Conservation (phyloP, 2,797 vertebrate species). For the Loris lydekkerianus region DNA sequence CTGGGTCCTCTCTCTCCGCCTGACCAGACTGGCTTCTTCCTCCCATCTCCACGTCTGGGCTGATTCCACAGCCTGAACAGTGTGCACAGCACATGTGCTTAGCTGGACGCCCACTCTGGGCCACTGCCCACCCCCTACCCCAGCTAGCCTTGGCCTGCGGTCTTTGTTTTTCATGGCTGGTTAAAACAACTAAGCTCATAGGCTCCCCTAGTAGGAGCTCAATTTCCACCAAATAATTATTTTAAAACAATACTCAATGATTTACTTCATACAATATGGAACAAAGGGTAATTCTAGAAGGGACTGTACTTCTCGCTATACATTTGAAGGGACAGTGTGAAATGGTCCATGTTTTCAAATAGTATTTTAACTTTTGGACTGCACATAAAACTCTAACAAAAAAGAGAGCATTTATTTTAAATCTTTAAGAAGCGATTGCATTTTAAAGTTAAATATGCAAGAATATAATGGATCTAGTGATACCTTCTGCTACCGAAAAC, state of each 20-base stretch:
- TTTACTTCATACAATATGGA: neutral
- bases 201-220: neutral
- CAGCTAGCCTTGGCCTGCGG: neutral
- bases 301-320: neutral
- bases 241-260: neutral
- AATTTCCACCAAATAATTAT: neutral
- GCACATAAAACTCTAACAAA: neutral
- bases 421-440: neutral
- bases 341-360: neutral
- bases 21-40: neutral
- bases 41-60: neutral
- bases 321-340: neutral
- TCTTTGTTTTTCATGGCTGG: rapidly evolving
- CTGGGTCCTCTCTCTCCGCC: too few relatives aligned
- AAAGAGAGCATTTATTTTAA: neutral
- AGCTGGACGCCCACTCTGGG: too few relatives aligned
- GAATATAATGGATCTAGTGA: neutral
- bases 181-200: neutral
- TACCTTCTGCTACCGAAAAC: neutral
- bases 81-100: neutral
- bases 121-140: neutral
- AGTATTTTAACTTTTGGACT: neutral
- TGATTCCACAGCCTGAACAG: neutral
- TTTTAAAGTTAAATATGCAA: neutral
- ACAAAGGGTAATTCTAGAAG: neutral